Evolutionary conservation across 2,797 vertebrate genomes (phyloP).

Genomic region (Oreochromis grahami): DNA sequence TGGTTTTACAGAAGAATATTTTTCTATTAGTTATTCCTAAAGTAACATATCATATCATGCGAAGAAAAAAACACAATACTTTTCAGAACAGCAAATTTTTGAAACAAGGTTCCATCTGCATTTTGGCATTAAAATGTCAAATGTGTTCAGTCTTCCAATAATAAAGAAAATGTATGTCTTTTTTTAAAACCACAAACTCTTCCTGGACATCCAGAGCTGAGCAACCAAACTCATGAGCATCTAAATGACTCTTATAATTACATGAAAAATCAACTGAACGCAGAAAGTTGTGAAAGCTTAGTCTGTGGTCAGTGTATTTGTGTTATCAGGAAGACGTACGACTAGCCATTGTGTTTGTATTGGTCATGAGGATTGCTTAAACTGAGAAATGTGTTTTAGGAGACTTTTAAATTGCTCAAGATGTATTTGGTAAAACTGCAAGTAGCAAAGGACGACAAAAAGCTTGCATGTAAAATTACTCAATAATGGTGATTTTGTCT

Average conservation of each 20-base stretch:
- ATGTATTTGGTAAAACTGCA: background rate
- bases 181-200: background rate
- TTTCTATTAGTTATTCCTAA: background rate
- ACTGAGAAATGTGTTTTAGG: background rate
- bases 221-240: background rate
- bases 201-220: background rate
- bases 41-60: background rate
- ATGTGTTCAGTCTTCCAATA: background rate
- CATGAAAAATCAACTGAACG: background rate
- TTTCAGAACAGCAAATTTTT: background rate
- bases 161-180: background rate
- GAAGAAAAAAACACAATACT: background rate
- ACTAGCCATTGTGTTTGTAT: background rate
- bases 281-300: background rate
- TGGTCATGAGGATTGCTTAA: background rate
- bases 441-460: background rate
- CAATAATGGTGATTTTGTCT: background rate
- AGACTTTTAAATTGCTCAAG: background rate
- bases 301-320: background rate
- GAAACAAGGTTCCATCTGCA: background rate
- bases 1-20: background rate
- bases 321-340: background rate
- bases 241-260: background rate
- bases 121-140: background rate
- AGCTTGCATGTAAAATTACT: background rate